Conservation (phyloP, 2,888 invertebrate genomes). For the Pogonocherus hispidulus region DNA sequence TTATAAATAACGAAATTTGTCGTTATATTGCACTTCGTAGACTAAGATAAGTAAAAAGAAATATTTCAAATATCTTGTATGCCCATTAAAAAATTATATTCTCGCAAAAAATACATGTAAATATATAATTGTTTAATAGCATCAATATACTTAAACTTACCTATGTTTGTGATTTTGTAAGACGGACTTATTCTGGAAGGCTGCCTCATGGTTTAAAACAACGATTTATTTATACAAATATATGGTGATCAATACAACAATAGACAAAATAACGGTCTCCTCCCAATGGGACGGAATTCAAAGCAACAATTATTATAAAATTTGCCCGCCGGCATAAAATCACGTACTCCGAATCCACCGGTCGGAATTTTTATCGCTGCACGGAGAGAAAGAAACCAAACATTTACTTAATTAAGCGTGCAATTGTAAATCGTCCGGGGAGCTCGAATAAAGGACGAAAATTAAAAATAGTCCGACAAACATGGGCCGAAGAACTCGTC, state of each 20-base stretch:
- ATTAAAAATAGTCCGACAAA: conserved; percentile 59
- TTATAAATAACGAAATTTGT: no score
- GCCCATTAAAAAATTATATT: no score
- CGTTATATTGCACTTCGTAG: no score
- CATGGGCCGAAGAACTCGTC: conserved; percentile 54
- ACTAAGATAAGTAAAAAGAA: no score
- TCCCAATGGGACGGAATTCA: conserved; percentile 5
- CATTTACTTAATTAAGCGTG: conserved; percentile 58
- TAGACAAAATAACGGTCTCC: conserved; percentile 4
- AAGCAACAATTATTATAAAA: conserved; percentile 36
- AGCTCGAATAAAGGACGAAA: conserved; percentile 55
- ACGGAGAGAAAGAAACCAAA: conserved; percentile 47
- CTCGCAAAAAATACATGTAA: no score
- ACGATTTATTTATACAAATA: not conserved
- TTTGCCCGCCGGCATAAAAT: conserved; percentile 47
- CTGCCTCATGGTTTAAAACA: not conserved
- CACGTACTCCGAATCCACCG: conserved; percentile 54
- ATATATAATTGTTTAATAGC: no score
- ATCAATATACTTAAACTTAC: no score
- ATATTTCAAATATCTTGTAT: no score
- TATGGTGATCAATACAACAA: conserved; percentile 7
- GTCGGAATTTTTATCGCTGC: conserved; percentile 54
- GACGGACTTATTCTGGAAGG: no score
- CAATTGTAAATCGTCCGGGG: conserved; percentile 54
- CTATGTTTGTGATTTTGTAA: no score